Base-by-base conservation (phyloP, 2,888 invertebrate genomes). In the Drosophila eohydei region DNA sequence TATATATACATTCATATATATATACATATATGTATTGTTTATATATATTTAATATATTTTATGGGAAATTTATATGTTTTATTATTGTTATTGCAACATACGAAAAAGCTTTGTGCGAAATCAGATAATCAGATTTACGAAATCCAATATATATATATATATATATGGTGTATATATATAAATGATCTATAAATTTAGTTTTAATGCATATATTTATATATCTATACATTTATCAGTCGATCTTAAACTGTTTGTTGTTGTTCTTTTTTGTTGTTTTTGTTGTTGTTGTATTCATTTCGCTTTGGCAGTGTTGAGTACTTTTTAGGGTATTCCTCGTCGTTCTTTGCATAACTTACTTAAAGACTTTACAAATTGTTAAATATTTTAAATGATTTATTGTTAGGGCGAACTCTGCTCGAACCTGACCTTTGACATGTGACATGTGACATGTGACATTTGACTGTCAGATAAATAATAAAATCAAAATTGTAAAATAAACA, bases 281-380 rank as follows among this genome's bases (percentile, higher is more conserved):
- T 62, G 59, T 77, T 71, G 62, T 63, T 68, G 66, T 72, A 59
- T 77, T 76, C 70, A 69, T 70, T 81, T 82, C 78, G 78, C 77
- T 90, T 91, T 91, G 91, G 91, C 91, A 91, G 91, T 91, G 91
- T 80, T 87, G 78, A 81, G 80, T 89, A 74, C 69, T 71, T 78
- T 61, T 55, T 58, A 55, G 44, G 56, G 21, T 64, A 40, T 72
- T 34, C 11, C 8, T 36, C 6, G 48, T 50, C 26, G 12, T 32
- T 60, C 9, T 14, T 41, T 32, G 41, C 38, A 26, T 50, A n/a
- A 43, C 46, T 56, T 43, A 60, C 36, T 41, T 43, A 48, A 60
- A 52, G 38, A 21, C 51, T 43, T 75, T 44, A 71, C 59, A 54
- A 44, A 14, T 28, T 71, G 14, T 59, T 48, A 48, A 59, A 59